Evolutionary conservation across 2,113 vertebrate genomes (phyloP), one percentile per base, ranked within the genome.

Genomic region (Hylia prasina): DNA sequence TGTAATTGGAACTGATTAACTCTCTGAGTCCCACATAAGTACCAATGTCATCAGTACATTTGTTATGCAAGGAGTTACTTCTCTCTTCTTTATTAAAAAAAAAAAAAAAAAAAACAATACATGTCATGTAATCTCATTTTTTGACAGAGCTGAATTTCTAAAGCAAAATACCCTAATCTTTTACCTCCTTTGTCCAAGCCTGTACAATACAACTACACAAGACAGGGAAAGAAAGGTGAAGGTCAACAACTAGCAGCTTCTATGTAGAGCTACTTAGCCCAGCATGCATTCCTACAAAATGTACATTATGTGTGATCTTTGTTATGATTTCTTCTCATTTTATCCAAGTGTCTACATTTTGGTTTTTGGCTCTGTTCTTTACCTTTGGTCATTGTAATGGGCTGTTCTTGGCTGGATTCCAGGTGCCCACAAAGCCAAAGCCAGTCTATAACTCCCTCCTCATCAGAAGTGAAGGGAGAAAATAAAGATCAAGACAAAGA

Each of bases 291-390:
- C n/a, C 27, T 42, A 31, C 19, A 65, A 20, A 51, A 10, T 60
- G 8, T 7, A 70, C 22, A 14, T 56, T 57, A 57, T 50, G 5
- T 4, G 1, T 40, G 11, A 80, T 28, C 13, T 77, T 61, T 60
- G 4, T 48, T 40, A 37, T 31, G 42, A 48, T 25, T 51, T 75
- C n/a, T 54, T 60, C 10, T 27, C 14, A 63, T 5, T 54, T 63
- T 48, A 65, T 25, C 7, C 11, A 65, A n/a, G 9, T n/a, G 9
- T 72, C 19, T 37, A 23, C 5, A 16, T 54, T 85, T 50, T 72
- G 40, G 0, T 0, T 60, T 82, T 84, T 22, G 5, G 7, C 3
- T 18, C 7, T 30, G 4, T 61, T 37, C 8, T 50, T 66, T 54
- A 28, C 3, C 24, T 88, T 45, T 64, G 17, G 12, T 58, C 27